phyloP scores from a whole-genome alignment of 2,113 vertebrate species.

The cattle (Bos taurus) region ARS-UCD2.0 NC_037344.1:47428001-47428500 shows the following conservation, averaged over 20 bases:
- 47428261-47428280: neutral
- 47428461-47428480: fast-evolving
- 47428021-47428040: neutral
- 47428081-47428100: neutral
- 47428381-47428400: fast-evolving
- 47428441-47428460: too few relatives aligned
- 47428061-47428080: neutral
- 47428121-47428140: fast-evolving
- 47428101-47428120: fast-evolving
- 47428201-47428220: neutral
- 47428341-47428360: fast-evolving
- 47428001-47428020: neutral
- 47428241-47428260: fast-evolving
- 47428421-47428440: fast-evolving
- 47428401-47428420: fast-evolving
- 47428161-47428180: fast-evolving
- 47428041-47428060: constrained; percentile 7
- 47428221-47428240: fast-evolving
- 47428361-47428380: fast-evolving
- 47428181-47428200: fast-evolving
- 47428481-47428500: fast-evolving
- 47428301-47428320: neutral
- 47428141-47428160: fast-evolving
- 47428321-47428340: fast-evolving
- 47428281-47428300: neutral